Evolutionary conservation across 2,113 vertebrate genomes (phyloP), one percentile per base, ranked within the genome.

Genomic region (Phoenicopterus ruber): DNA sequence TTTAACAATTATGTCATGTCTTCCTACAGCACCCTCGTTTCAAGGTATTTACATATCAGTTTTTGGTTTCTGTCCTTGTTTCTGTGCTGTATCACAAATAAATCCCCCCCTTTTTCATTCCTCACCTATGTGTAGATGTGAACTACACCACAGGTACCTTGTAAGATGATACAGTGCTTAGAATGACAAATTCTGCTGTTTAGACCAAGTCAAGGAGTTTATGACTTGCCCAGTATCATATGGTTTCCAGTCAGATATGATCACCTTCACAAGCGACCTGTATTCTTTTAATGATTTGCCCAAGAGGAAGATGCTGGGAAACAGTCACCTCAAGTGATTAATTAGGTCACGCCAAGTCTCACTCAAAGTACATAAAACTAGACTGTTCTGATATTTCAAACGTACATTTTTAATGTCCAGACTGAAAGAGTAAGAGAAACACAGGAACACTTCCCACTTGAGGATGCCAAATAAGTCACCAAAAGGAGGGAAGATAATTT

Each of bases 261-360:
- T 16, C 6, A 54, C 3, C 25, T 72, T 72, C 67, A 54, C 4
- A 44, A 2, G 9, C 0, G 1, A 76, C n/a, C 20, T 62, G 6
- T 46, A 42, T 18, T 79, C 13, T 74, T 90, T 50, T 29, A 59
- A 50, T 52, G 7, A 58, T 47, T 38, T 20, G 22, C 36, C 36
- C 19, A 83, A 44, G 49, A 47, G 20, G 25, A 77, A 69, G 16
- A 66, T 18, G 18, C 4, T 69, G 31, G 32, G 11, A 46, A 69
- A 55, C 34, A 77, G 50, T 38, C 57, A 73, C 9, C 36, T 78
- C 29, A 13, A 50, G 15, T 46, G 13, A 24, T n/a, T 54, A 46
- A 67, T 26, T 63, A 58, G 10, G 7, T 62, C 31, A 82, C 17
- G 44, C 8, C n/a, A 47, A 67, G 20, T 67, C 44, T 83, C 32